Conservation (phyloP, 2,113 vertebrate species). For the Spheniscus mendiculus region DNA sequence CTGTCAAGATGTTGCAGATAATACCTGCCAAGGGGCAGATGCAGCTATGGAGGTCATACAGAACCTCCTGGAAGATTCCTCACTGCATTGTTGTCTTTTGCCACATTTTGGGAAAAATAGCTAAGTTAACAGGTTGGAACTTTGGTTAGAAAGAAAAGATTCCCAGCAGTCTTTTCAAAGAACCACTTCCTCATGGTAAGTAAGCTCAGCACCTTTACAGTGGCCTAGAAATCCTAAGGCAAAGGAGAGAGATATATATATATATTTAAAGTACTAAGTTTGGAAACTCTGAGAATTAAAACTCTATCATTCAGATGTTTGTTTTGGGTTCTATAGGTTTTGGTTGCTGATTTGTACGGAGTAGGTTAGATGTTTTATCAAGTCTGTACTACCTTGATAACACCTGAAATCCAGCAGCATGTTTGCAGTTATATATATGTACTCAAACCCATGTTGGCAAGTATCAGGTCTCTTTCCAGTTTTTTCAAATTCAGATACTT, state of each 20-base stretch:
- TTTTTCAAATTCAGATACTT: neutral
- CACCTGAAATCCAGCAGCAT: neutral
- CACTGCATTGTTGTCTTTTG: neutral
- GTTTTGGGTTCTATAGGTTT: neutral
- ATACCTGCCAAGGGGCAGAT: neutral
- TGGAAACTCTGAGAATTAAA: neutral
- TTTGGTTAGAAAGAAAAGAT: neutral
- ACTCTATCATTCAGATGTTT: neutral
- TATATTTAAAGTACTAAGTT: neutral
- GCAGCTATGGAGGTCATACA: neutral
- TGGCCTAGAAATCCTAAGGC: neutral
- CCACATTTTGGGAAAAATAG: neutral
- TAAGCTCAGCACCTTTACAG: neutral
- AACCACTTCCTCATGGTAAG: neutral
- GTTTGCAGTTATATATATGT: neutral
- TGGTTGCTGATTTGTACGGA: neutral
- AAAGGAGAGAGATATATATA: neutral
- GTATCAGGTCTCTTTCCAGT: neutral
- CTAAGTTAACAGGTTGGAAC: neutral
- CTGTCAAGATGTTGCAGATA: neutral
- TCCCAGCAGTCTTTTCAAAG: neutral
- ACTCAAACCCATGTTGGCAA: neutral
- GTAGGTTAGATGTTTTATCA: neutral
- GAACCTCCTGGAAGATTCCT: neutral
- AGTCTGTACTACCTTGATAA: neutral